Evolutionary conservation across 1,140 invertebrate species (phyloP).

Genomic region (Eubasilissa regina): DNA sequence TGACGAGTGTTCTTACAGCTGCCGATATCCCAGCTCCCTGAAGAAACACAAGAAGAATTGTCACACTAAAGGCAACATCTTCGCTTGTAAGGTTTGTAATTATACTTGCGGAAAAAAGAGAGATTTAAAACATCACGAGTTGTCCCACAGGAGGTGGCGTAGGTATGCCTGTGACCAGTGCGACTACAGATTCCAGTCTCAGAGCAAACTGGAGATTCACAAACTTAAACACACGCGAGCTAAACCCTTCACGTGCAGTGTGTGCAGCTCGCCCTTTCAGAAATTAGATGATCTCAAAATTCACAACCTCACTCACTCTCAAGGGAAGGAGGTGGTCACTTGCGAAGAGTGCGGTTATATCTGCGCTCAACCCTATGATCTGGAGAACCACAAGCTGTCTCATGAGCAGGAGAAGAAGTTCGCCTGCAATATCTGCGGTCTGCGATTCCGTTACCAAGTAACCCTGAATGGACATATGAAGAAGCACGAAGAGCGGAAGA

Average conservation of each 20-base stretch:
- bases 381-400: constrained; percentile 28
- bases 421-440: constrained; percentile 19
- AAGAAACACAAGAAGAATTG: constrained; percentile 70
- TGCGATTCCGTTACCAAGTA: constrained; percentile 36
- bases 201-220: constrained; percentile 33
- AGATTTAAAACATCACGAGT: constrained; percentile 35
- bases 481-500: constrained; percentile 36
- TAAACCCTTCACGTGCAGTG: constrained; percentile 35
- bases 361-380: constrained; percentile 12
- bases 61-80: constrained; percentile 69
- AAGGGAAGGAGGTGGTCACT: constrained; percentile 27
- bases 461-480: constrained; percentile 41
- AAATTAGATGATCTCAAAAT: constrained; percentile 27
- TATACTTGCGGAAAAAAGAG: constrained; percentile 35
- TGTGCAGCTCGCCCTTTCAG: constrained; percentile 27
- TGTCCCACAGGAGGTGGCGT: constrained; percentile 22
- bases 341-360: constrained; percentile 44
- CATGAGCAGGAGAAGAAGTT: constrained; percentile 39
- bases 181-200: constrained; percentile 39
- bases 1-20: constrained; percentile 33
- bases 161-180: constrained; percentile 44
- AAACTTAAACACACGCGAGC: constrained; percentile 31
- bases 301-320: constrained; percentile 22
- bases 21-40: constrained; percentile 49
- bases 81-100: constrained; percentile 70